Evolutionary conservation across 2,888 invertebrate species (phyloP).

Genomic region (Camptogramma bilineatum): DNA sequence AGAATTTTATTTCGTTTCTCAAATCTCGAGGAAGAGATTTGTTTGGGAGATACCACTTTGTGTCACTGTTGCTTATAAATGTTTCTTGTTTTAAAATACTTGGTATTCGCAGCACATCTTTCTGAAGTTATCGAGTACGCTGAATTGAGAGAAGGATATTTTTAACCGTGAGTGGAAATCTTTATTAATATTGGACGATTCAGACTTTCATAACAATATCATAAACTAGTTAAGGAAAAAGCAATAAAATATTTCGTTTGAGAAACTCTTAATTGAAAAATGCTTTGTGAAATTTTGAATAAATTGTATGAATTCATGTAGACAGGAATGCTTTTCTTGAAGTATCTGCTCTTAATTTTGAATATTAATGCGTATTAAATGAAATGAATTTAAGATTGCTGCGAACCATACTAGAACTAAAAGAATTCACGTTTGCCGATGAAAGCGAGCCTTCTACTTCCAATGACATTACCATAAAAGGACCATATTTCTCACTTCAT

Average conservation of each 20-base stretch:
- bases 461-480: slow-evolving; percentile 44
- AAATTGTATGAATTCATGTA: background rate
- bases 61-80: slow-evolving; percentile 13
- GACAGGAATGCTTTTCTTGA: background rate
- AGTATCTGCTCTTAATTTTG: background rate
- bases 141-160: background rate
- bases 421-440: slow-evolving; percentile 24
- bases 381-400: background rate
- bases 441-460: slow-evolving; percentile 34
- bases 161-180: background rate
- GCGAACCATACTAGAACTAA: background rate
- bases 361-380: background rate
- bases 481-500: slow-evolving; percentile 42
- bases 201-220: background rate
- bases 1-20: slow-evolving; percentile 30
- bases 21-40: slow-evolving; percentile 29
- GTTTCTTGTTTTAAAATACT: slow-evolving; percentile 5
- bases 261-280: background rate
- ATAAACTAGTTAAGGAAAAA: background rate
- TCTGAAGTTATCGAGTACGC: background rate
- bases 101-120: background rate
- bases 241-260: background rate
- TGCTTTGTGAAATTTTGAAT: background rate
- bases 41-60: slow-evolving; percentile 28
- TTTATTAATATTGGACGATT: background rate